Base-by-base conservation (phyloP, 2,888 invertebrate species). In the Cephus pulcher region DNA sequence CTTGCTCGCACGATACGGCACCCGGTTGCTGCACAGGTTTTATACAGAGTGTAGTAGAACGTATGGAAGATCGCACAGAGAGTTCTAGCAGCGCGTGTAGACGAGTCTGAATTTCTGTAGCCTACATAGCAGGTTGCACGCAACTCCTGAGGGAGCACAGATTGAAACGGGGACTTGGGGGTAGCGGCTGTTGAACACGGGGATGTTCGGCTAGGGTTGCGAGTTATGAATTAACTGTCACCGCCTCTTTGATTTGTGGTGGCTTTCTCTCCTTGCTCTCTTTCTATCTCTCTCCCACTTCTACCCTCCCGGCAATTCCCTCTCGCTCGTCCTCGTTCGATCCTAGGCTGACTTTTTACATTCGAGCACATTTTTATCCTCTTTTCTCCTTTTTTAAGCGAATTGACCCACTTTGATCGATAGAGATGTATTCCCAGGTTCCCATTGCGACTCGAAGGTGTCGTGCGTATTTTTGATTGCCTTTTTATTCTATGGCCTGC, bases 221-320 rank as follows among this genome's bases (percentile, higher is more conserved):
- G 82, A 86, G 87, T 87, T 87, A 87, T 87, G 87, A 87, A 87
- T 87, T 87, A 87, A 87, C 87, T 87, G 87, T 87, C 87, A 87
- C 83, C 84, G 80, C 82, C 81, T 86, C 86, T 87, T 87, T 87
- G 87, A 87, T 87, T 87, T 86, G 87, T 85, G 87, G 82, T 83
- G 82, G 40, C 82, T 80, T 82, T 82, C 78, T 73, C 79, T 77
- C 74, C 73, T 78, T 70, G 69, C 77, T 71, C 78, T 78, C 75
- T 68, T 33, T 32, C 23, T 30, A 9, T 70, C n/a, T 70, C 15
- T 74, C 75, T 77, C n/a, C n/a, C 0, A 11, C 9, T 71, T 32
- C 11, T 3, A 11, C 11, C 23, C 40, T 23, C 23, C 0, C 15
- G 23, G 40, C 40, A 9, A 56, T 56, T 32, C 71, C n/a, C 71